Conservation (phyloP, 2,113 vertebrate genomes). For the Ondatra zibethicus region DNA sequence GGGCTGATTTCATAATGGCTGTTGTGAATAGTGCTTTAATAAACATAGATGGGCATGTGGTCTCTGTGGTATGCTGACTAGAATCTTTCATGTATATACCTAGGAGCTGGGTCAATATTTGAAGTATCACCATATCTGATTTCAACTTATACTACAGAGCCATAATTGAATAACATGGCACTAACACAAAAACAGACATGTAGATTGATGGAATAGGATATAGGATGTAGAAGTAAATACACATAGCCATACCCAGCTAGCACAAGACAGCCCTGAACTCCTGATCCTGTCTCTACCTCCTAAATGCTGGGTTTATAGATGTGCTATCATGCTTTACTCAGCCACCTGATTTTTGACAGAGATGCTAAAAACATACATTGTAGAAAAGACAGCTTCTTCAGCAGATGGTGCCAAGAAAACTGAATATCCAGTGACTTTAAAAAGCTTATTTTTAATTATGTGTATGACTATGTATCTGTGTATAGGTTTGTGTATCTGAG, state of each 20-base stretch:
- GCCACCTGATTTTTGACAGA: background rate
- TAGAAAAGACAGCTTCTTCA: background rate
- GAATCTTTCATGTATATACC: background rate
- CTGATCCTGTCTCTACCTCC: background rate
- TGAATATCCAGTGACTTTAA: background rate
- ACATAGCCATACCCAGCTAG: background rate
- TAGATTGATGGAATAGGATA: background rate
- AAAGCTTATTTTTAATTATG: background rate
- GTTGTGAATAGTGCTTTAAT: background rate
- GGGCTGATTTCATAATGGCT: background rate
- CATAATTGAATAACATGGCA: background rate
- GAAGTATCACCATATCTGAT: background rate
- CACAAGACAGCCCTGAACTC: background rate
- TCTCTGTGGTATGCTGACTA: background rate
- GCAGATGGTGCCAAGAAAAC: background rate
- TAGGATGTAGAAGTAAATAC: background rate
- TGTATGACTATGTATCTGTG: background rate
- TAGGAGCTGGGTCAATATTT: background rate
- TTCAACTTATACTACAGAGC: background rate
- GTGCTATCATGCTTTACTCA: background rate
- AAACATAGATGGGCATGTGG: background rate
- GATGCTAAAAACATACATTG: background rate
- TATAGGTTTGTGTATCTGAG: background rate
- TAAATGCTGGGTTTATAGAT: background rate
- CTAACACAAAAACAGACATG: background rate